phyloP scores from a whole-genome alignment of 2,888 invertebrate species.

The Sphaerophoria rueppellii region DNA sequence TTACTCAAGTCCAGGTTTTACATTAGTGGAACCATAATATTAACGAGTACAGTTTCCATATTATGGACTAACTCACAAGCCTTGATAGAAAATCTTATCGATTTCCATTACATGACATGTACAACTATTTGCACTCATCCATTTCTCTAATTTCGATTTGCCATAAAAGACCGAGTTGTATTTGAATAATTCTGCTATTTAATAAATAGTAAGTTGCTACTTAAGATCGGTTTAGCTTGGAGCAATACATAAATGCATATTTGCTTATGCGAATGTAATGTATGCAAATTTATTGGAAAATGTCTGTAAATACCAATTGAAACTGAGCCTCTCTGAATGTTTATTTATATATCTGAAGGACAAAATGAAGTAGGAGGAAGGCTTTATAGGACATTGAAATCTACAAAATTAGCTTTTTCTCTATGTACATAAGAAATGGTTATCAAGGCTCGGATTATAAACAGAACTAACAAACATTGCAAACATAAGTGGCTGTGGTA shows the following conservation, averaged over 20 bases:
- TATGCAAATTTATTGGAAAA: conserved; percentile 64
- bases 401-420: too few species aligned
- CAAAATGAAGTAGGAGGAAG: too few species aligned
- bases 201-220: neutral
- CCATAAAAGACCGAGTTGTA: neutral
- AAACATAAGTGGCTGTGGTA: too few species aligned
- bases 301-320: conserved; percentile 58
- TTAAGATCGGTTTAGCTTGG: neutral
- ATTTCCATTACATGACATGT: conserved; percentile 58
- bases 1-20: too few species aligned
- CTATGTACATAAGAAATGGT: too few species aligned
- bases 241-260: conserved; percentile 28
- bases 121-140: conserved; percentile 41
- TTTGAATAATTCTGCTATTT: conserved; percentile 12
- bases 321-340: conserved; percentile 48
- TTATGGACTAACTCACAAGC: conserved; percentile 51
- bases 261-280: conserved; percentile 53
- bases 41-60: neutral
- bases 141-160: neutral
- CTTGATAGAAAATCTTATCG: conserved; percentile 41
- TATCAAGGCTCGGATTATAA: too few species aligned
- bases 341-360: conserved; percentile 42
- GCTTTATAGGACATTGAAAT: too few species aligned
- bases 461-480: too few species aligned
- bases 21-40: neutral